Conservation (phyloP, 1,140 invertebrate genomes). For the Papilio polytes region DNA sequence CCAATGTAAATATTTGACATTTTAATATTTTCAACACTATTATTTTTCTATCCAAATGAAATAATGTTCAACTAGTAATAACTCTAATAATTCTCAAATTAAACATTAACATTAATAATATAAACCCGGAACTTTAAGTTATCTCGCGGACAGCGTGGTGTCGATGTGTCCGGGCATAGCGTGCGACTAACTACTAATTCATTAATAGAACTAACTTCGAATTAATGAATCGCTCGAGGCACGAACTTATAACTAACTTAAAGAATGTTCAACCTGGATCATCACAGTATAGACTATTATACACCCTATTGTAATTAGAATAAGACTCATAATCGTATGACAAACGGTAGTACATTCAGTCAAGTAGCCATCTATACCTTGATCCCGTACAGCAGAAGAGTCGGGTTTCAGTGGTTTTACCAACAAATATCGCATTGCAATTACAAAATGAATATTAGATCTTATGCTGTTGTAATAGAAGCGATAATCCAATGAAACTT, state of each 20-base stretch:
- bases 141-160: neutral
- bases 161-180: constrained; percentile 28
- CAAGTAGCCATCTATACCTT: constrained; percentile 33
- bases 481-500: constrained; percentile 42
- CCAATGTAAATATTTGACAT: too few species aligned
- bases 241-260: constrained; percentile 33
- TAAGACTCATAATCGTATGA: neutral
- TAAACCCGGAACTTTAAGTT: constrained; percentile 36
- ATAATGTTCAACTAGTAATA: neutral
- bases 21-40: too few species aligned
- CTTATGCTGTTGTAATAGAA: constrained; percentile 41
- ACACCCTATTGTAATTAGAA: neutral
- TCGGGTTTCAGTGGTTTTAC: constrained; percentile 70
- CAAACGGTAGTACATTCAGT: constrained; percentile 16
- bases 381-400: constrained; percentile 46
- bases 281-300: neutral
- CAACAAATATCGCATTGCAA: constrained; percentile 51
- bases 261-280: constrained; percentile 35
- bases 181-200: constrained; percentile 33
- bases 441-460: constrained; percentile 23
- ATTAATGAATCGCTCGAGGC: constrained; percentile 39
- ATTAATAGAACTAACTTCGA: constrained; percentile 36
- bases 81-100: constrained; percentile 2
- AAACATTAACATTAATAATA: constrained; percentile 35
- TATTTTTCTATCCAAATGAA: neutral